Percentiles rank a stretch among this genome's conserved stretches.
Evolutionary conservation across 2,797 vertebrate species (phyloP).

Genomic region (Lutjanus campechanus): DNA sequence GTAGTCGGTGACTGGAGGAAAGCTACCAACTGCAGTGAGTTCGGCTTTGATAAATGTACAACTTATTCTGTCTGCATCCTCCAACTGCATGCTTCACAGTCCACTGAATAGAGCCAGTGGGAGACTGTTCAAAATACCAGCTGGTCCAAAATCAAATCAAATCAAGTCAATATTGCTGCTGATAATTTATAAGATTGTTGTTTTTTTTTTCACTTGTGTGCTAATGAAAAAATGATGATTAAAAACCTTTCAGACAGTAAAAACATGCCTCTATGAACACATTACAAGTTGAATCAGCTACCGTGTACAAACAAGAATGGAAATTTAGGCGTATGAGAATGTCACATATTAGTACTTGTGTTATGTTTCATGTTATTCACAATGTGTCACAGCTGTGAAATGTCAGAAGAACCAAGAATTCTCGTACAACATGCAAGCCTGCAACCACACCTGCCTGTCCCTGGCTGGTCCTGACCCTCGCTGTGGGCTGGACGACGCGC

Average conservation of each 20-base stretch:
- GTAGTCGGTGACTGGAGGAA: conserved; percentile 79
- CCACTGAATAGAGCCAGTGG: neutral
- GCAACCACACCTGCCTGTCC: conserved; percentile 81
- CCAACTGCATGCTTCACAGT: neutral
- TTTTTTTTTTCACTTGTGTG: neutral
- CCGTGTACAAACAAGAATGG: no score
- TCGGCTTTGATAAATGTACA: neutral
- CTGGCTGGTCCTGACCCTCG: conserved; percentile 73
- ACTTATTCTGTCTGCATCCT: neutral
- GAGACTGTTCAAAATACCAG: neutral
- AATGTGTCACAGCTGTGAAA: conserved; percentile 53
- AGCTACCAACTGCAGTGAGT: conserved; percentile 79
- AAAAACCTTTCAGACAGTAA: neutral
- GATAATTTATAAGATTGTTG: neutral
- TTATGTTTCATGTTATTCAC: neutral
- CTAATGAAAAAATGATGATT: neutral
- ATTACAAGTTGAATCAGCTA: neutral
- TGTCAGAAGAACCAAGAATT: conserved; percentile 80
- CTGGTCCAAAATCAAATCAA: neutral
- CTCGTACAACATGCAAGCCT: conserved; percentile 66
- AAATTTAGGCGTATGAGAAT: no score
- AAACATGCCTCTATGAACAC: neutral
- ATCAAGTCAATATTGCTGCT: neutral
- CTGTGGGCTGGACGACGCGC: conserved; percentile 60
- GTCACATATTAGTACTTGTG: no score